Conservation (phyloP, 2,888 invertebrate species). For the Tromatobia lineatoria region DNA sequence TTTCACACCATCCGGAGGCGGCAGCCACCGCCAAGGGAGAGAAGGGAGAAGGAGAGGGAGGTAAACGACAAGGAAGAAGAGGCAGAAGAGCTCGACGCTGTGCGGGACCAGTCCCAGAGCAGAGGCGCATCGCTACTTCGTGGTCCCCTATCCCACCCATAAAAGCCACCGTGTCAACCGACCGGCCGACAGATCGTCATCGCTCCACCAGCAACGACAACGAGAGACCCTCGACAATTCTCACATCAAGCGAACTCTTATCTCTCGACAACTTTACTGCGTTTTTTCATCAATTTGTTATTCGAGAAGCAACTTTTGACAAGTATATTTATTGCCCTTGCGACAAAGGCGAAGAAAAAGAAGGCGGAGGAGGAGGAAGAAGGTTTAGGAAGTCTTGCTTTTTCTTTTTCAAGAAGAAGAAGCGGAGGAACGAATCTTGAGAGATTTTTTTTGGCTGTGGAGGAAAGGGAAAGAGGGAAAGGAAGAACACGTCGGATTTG, state of each 20-base stretch:
- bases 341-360: conserved; percentile 11
- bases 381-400: no score
- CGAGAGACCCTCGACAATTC: not conserved
- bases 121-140: conserved; percentile 69
- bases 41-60: conserved; percentile 21
- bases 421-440: no score
- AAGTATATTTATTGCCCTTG: not conserved
- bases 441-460: no score
- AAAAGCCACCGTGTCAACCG: conserved; percentile 79
- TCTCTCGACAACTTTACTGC: not conserved
- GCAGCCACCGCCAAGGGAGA: not conserved
- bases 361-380: no score
- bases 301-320: not conserved
- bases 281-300: not conserved
- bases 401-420: no score
- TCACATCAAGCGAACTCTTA: not conserved
- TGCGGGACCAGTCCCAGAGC: conserved; percentile 59
- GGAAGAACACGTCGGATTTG: no score
- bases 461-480: no score
- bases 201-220: conserved; percentile 68
- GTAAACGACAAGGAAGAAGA: conserved; percentile 63
- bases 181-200: conserved; percentile 80
- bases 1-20: conserved; percentile 45
- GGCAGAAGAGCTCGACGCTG: conserved; percentile 41
- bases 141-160: conserved; percentile 75